Percentiles rank a stretch among this genome's conserved stretches.
Evolutionary conservation across 1,140 invertebrate genomes (phyloP).

Genomic region (Drosophila repletoides): DNA sequence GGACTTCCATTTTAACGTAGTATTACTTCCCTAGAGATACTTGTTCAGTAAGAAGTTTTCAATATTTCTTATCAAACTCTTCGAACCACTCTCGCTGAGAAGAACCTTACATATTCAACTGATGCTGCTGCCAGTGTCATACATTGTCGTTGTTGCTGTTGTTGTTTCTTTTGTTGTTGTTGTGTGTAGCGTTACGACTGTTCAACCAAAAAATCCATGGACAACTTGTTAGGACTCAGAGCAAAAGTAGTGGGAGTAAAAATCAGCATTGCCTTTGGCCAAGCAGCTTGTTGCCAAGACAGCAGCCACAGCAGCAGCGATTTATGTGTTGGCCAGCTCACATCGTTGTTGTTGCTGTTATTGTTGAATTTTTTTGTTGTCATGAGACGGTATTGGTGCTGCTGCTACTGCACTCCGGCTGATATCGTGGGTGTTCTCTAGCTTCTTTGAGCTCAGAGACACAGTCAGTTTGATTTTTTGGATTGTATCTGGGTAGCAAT

Average conservation of each 20-base stretch:
- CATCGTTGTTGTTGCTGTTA: conserved; percentile 2
- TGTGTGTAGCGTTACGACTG: conserved; percentile 5
- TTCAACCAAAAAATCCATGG: conserved; percentile 44
- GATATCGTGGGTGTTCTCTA: conserved; percentile 9
- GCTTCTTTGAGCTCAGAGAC: conserved; percentile 38
- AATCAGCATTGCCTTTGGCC: conserved; percentile 10
- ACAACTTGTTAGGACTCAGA: conserved; percentile 55
- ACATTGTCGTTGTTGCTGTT: conserved; percentile 8
- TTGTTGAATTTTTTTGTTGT: background rate
- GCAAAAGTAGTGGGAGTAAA: background rate
- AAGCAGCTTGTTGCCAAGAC: conserved; percentile 38
- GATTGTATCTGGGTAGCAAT: conserved; percentile 18
- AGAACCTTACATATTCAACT: background rate
- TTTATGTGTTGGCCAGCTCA: conserved; percentile 45
- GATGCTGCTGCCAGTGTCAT: too few species aligned
- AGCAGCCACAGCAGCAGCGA: conserved; percentile 50
- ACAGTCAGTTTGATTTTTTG: conserved; percentile 58
- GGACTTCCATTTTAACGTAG: too few species aligned
- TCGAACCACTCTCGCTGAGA: background rate
- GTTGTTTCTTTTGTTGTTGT: conserved; percentile 4
- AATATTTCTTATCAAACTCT: too few species aligned
- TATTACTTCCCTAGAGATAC: too few species aligned
- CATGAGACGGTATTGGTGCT: too few species aligned
- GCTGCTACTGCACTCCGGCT: too few species aligned
- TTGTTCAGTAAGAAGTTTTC: too few species aligned